phyloP scores from a whole-genome alignment of 2,113 vertebrate species.

The Telmatochromis sp. region DNA sequence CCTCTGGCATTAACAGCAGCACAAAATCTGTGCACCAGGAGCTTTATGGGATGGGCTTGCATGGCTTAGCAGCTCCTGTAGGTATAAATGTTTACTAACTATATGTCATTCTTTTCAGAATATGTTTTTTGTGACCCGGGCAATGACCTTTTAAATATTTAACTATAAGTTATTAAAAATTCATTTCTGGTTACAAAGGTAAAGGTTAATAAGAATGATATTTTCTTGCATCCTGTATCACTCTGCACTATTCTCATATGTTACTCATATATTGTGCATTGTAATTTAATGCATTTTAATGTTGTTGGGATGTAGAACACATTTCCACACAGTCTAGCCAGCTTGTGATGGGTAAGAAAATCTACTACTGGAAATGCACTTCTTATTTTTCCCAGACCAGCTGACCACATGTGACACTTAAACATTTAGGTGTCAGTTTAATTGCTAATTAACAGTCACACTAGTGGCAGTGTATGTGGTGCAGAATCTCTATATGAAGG shows the following conservation, averaged over 20 bases:
- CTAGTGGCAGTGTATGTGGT: not conserved
- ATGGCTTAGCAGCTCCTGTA: not conserved
- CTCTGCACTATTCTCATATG: not conserved
- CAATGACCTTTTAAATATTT: not conserved
- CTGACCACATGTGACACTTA: not conserved
- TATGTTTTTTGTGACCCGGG: fast-evolving
- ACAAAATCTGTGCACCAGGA: not conserved
- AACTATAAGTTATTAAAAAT: not conserved
- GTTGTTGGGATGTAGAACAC: not conserved
- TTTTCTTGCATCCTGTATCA: not conserved
- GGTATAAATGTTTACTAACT: not conserved
- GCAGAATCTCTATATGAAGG: not conserved
- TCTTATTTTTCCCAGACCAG: not conserved
- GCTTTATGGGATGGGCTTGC: not conserved
- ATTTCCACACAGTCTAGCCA: not conserved
- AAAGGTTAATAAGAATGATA: not conserved
- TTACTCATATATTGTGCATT: not conserved
- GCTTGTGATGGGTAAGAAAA: not conserved
- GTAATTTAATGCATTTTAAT: not conserved
- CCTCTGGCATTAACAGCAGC: not conserved
- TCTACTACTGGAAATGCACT: not conserved
- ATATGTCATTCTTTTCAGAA: not conserved
- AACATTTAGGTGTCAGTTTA: not conserved
- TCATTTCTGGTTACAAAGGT: not conserved
- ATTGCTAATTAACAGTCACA: not conserved